Conservation (phyloP, 2,797 vertebrate genomes). For the Trematomus bernacchii region DNA sequence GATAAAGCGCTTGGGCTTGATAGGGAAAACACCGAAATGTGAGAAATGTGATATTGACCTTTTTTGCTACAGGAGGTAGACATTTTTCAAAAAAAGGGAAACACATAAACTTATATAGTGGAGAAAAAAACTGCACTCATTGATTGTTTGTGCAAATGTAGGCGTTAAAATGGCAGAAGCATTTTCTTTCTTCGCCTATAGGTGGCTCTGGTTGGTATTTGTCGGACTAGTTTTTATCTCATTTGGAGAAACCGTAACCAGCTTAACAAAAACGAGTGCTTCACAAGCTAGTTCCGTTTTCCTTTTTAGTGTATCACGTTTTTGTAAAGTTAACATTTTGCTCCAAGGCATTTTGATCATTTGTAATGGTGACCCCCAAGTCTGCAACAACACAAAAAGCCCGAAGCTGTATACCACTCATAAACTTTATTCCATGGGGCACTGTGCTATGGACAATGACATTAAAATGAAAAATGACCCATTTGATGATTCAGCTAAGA, state of each 20-base stretch:
- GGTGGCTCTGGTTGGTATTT: neutral
- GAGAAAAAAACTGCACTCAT: too few species aligned
- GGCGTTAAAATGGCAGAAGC: too few species aligned
- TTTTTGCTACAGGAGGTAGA: too few species aligned
- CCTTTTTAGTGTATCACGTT: neutral
- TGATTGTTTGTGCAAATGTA: too few species aligned
- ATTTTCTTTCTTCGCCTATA: neutral
- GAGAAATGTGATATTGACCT: too few species aligned
- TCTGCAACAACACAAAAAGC: neutral
- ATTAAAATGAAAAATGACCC: constrained; percentile 41
- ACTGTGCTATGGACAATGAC: constrained; percentile 25
- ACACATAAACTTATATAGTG: too few species aligned
- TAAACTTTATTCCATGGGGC: constrained; percentile 1
- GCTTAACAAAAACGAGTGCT: neutral
- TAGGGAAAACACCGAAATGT: too few species aligned
- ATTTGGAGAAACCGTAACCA: neutral
- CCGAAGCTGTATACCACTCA: constrained; percentile 8
- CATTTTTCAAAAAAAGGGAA: too few species aligned
- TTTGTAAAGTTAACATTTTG: constrained; percentile 6
- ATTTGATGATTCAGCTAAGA: constrained; percentile 48
- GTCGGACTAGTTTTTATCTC: neutral
- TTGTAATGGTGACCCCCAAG: constrained; percentile 11
- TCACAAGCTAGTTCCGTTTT: neutral
- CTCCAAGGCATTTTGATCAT: constrained; percentile 11
- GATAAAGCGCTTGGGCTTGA: too few species aligned